Conservation (phyloP, 2,888 invertebrate genomes). For the Anodontia alba region DNA sequence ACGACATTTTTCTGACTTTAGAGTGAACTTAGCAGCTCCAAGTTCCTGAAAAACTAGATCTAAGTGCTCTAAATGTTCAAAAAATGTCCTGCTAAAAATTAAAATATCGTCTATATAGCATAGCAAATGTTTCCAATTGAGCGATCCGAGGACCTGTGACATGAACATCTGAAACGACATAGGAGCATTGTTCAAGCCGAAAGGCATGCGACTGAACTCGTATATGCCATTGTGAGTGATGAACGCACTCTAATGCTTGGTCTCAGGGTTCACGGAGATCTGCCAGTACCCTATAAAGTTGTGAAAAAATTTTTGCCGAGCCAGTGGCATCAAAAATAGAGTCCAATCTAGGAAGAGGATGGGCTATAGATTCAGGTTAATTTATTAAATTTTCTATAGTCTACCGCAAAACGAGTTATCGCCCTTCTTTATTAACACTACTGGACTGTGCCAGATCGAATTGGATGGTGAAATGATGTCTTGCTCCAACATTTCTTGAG, state of each 20-base stretch:
- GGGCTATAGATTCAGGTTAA: conserved; percentile 10
- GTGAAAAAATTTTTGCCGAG: no score
- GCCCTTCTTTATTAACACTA: conserved; percentile 52
- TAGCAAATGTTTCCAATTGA: conserved; percentile 49
- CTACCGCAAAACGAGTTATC: conserved; percentile 49
- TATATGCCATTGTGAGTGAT: no score
- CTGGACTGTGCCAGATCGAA: conserved; percentile 28
- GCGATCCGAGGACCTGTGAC: conserved; percentile 40
- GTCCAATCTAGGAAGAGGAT: no score
- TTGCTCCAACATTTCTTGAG: conserved; percentile 1
- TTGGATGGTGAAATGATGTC: background rate
- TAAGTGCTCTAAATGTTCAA: conserved; percentile 53
- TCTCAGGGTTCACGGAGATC: no score
- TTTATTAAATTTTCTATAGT: conserved; percentile 45
- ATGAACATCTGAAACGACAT: conserved; percentile 56
- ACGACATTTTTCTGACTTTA: conserved; percentile 55
- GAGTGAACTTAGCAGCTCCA: conserved; percentile 41
- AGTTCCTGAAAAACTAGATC: conserved; percentile 53
- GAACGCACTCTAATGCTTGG: no score
- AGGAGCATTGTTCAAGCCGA: no score
- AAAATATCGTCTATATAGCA: conserved; percentile 60
- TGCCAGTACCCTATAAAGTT: conserved; percentile 47
- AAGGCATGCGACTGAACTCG: no score
- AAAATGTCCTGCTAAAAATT: conserved; percentile 17
- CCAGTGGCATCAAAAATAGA: no score